Evolutionary conservation across 2,888 invertebrate genomes (phyloP).

Genomic region (Lithophane ornitopus): DNA sequence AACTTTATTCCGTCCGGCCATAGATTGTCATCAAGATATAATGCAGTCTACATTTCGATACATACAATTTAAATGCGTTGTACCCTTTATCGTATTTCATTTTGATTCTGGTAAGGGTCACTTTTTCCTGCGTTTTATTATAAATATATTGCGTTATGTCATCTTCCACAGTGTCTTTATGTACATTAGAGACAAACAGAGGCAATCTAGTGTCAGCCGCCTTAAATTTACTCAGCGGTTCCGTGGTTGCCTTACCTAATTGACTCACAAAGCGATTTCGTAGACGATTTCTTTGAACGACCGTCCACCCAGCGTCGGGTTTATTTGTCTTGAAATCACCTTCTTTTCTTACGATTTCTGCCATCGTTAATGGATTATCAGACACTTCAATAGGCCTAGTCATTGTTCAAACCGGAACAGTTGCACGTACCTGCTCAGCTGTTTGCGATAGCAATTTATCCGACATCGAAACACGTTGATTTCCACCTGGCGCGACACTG

Average conservation of each 20-base stretch:
- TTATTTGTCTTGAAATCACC: no score
- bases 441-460: neutral
- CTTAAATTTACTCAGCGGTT: neutral
- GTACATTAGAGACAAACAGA: neutral
- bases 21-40: slow-evolving; percentile 4
- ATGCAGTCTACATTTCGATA: neutral
- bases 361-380: neutral
- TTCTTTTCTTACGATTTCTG: neutral
- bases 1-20: slow-evolving; percentile 1
- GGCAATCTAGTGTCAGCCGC: neutral
- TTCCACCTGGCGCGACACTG: neutral
- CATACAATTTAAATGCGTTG: neutral
- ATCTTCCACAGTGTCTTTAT: neutral
- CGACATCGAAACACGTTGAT: neutral
- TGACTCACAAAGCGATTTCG: neutral
- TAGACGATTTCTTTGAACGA: neutral
- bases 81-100: neutral
- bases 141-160: neutral
- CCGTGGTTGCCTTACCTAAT: neutral
- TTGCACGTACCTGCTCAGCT: neutral
- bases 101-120: neutral
- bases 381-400: neutral
- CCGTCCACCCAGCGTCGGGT: neutral
- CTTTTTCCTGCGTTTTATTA: slow-evolving; percentile 1
- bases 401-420: neutral